Evolutionary conservation across 2,113 vertebrate genomes (phyloP).

Genomic region (Callorhinus ursinus): DNA sequence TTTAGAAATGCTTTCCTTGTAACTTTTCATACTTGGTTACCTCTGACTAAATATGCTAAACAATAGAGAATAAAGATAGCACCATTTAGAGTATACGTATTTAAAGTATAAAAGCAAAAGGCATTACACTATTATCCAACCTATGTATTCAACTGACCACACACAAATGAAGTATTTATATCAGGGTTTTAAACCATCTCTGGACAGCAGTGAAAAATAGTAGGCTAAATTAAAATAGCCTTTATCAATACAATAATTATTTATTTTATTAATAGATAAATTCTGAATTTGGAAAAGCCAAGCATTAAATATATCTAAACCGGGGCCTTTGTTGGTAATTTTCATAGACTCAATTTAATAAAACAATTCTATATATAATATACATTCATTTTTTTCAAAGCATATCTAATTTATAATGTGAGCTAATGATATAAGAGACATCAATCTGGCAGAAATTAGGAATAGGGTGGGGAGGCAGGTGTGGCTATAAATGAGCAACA

Average conservation of each 20-base stretch:
- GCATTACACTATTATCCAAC: not conserved
- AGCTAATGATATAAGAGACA: not conserved
- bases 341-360: slow-evolving; percentile 27
- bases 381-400: not conserved
- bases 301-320: not conserved
- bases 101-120: not conserved
- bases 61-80: not conserved
- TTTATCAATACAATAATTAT: not conserved
- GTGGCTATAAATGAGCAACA: not conserved
- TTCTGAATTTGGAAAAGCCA: slow-evolving; percentile 30
- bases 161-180: not conserved
- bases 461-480: not conserved
- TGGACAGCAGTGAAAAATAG: not conserved
- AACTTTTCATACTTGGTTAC: not conserved
- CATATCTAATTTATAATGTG: not conserved
- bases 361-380: not conserved
- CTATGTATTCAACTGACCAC: not conserved
- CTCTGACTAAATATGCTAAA: not conserved
- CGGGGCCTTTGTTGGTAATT: not conserved
- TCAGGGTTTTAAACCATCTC: not conserved
- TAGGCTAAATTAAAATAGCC: not conserved
- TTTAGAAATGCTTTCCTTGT: not conserved
- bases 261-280: slow-evolving; percentile 30
- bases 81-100: not conserved
- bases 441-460: not conserved